A percentile compares a stretch with the other conserved stretches of the same genome.
phyloP scores from a whole-genome alignment of 2,113 vertebrate genomes.

The Proterorhinus semilunaris region DNA sequence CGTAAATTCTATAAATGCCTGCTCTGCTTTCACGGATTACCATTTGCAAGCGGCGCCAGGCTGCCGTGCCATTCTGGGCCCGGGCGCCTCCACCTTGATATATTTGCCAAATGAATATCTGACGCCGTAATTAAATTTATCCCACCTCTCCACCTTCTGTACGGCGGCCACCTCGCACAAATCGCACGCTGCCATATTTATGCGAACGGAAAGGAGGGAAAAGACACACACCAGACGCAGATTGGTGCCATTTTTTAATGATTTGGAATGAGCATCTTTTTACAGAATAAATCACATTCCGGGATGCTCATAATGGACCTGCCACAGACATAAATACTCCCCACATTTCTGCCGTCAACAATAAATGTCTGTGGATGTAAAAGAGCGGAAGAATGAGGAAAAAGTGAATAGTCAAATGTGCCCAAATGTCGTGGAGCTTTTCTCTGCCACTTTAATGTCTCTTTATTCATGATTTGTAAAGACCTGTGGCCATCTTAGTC shows the following conservation, averaged over 20 bases:
- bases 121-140: conserved; percentile 83
- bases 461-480: no score
- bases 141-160: conserved; percentile 80
- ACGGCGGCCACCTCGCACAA: conserved; percentile 73
- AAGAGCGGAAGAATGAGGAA: not conserved
- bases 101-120: conserved; percentile 84
- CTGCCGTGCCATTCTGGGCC: conserved; percentile 79
- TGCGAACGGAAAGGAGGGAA: conserved; percentile 19
- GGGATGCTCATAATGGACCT: conserved; percentile 60
- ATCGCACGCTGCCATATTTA: conserved; percentile 66
- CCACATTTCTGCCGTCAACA: not conserved
- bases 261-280: conserved; percentile 64
- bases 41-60: conserved; percentile 73
- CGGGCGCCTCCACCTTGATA: conserved; percentile 78
- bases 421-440: conserved; percentile 64
- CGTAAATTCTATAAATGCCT: conserved; percentile 74
- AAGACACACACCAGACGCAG: conserved; percentile 30
- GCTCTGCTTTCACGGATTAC: conserved; percentile 76
- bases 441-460: not conserved
- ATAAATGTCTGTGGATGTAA: conserved; percentile 28
- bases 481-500: no score
- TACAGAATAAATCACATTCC: conserved; percentile 60
- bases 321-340: conserved; percentile 50
- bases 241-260: conserved; percentile 68
- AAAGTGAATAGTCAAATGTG: not conserved